Percentiles rank a stretch among this genome's conserved stretches.
Evolutionary conservation across 2,888 invertebrate genomes (phyloP).

Genomic region (Cryptophagus acutangulus): DNA sequence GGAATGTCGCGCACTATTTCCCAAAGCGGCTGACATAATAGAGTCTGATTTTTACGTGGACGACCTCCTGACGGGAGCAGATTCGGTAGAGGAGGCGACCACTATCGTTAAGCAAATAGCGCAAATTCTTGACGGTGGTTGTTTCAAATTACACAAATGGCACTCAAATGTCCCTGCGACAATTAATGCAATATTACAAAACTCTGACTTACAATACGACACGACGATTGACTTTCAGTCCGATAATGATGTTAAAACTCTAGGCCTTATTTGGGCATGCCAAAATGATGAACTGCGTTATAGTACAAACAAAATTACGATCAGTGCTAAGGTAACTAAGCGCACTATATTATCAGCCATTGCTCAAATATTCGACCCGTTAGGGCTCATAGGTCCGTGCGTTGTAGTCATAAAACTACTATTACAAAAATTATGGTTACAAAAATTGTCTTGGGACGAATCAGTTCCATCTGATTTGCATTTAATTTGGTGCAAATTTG

Average conservation of each 20-base stretch:
- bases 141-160: constrained; percentile 13
- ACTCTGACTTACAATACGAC: neutral
- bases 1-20: neutral
- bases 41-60: constrained; percentile 16
- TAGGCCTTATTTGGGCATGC: constrained; percentile 7
- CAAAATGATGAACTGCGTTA: neutral
- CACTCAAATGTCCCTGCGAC: constrained; percentile 7
- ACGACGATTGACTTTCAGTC: neutral
- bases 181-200: too few species aligned
- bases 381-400: constrained; percentile 16
- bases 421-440: constrained; percentile 16
- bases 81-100: constrained; percentile 2
- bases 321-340: constrained; percentile 3
- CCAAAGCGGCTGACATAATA: neutral
- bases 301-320: neutral
- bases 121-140: neutral
- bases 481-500: neutral
- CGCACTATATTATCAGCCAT: constrained; percentile 14
- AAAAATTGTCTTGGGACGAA: constrained; percentile 15
- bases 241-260: constrained; percentile 10
- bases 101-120: neutral
- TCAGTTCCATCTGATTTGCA: neutral
- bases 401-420: constrained; percentile 14
- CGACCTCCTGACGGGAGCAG: constrained; percentile 13
- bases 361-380: constrained; percentile 16